Evolutionary conservation across 2,888 invertebrate genomes (phyloP), one percentile per base, ranked within the genome.

Genomic region (Phasia obesa): DNA sequence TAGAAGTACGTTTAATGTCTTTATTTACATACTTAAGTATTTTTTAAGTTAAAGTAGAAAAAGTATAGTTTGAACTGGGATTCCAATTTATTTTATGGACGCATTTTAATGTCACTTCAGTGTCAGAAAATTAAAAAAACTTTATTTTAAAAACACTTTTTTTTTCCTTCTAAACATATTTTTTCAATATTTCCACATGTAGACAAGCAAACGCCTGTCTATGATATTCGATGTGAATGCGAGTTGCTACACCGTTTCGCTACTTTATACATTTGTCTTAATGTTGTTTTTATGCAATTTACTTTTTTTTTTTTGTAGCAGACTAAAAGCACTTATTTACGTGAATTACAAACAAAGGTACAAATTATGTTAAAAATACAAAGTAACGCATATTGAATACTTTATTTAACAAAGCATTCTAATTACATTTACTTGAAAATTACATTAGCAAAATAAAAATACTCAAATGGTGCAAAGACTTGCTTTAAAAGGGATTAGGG

Each of bases 221-320:
- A 9, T 7, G 31, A 31, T 31, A 31, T 31, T 31, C 31, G 9
- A 31, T 31, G 7, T 31, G 7, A 31, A 31, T 9, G 7, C n/a
- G n/a, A n/a, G n/a, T n/a, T n/a, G n/a, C n/a, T n/a, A n/a, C n/a
- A n/a, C n/a, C n/a, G n/a, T n/a, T n/a, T 31, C 6, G 6, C 4
- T 27, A 2, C 17, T 27, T 53, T 55, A 4, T 19, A 17, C 21
- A 19, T 35, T 53, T 17, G 13, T 35, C 35, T 27, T 42, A 25
- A 44, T 62, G 53, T 53, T 44, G 44, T 59, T 59, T 71, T 53
- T 27, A 27, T 17, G 17, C 17, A 53, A 53, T 53, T 53, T 53
- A 53, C 6, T 9, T 7, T 11, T 11, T 35, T 35, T 35, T 7
- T 11, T 11, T 35, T 35, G 9, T 11, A 35, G 5, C 9, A 35